Conservation (phyloP, 1,140 invertebrate genomes). For the Drosophila pectinifera region DNA sequence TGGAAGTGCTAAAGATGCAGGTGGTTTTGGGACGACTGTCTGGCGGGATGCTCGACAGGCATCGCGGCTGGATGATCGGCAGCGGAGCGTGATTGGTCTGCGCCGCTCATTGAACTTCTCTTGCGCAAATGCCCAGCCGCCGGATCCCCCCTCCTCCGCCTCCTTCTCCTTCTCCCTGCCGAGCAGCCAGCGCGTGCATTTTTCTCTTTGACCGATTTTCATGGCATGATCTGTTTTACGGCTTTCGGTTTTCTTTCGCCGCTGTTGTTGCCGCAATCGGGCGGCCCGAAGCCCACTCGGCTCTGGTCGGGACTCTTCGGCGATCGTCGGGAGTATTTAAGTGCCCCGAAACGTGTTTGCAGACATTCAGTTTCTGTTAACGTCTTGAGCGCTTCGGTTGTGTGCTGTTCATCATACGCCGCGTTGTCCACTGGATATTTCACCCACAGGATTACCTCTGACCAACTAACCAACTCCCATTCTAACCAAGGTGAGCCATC, state of each 20-base stretch:
- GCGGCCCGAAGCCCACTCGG: slow-evolving; percentile 16
- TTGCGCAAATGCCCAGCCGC: slow-evolving; percentile 66
- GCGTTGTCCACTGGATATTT: slow-evolving; percentile 61
- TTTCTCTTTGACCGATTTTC: slow-evolving; percentile 82
- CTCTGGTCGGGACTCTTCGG: slow-evolving; percentile 18
- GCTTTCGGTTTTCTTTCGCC: slow-evolving; percentile 77
- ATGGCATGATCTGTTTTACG: slow-evolving; percentile 82
- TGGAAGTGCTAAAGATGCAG: slow-evolving; percentile 13
- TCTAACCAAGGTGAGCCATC: slow-evolving; percentile 61
- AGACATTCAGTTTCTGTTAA: slow-evolving; percentile 77
- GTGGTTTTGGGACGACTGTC: not conserved
- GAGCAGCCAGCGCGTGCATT: slow-evolving; percentile 67
- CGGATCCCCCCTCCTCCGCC: not conserved
- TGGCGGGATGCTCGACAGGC: slow-evolving; percentile 10
- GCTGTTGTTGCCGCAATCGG: slow-evolving; percentile 56
- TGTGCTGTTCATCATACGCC: slow-evolving; percentile 54
- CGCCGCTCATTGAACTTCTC: slow-evolving; percentile 77
- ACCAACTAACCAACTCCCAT: slow-evolving; percentile 44
- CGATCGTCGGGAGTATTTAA: slow-evolving; percentile 64
- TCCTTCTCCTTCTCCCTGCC: not conserved
- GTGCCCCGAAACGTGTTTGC: slow-evolving; percentile 74
- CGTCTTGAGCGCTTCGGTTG: slow-evolving; percentile 70
- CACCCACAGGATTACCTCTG: slow-evolving; percentile 41
- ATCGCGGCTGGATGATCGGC: slow-evolving; percentile 30
- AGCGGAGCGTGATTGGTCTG: slow-evolving; percentile 64